phyloP scores from a whole-genome alignment of 2,888 invertebrate genomes.

The Neoaliturus tenellus region DNA sequence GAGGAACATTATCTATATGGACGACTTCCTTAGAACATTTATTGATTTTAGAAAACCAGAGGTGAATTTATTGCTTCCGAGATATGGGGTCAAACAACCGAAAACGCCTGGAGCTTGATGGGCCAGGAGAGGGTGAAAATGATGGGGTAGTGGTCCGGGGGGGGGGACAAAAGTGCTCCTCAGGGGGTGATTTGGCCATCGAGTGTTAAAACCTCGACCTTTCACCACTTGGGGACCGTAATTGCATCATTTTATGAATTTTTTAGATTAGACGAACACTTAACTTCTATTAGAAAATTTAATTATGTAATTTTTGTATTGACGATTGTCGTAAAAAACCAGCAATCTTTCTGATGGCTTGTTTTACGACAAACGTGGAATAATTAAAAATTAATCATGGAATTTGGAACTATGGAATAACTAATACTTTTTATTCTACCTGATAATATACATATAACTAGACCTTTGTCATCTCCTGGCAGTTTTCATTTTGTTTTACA shows the following conservation, averaged over 20 bases:
- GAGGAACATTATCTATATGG: too few species aligned
- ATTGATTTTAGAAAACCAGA: too few species aligned
- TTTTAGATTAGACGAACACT: too few species aligned
- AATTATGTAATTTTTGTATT: too few species aligned
- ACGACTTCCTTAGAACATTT: too few species aligned
- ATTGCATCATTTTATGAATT: too few species aligned
- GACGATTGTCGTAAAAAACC: too few species aligned
- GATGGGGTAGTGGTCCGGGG: background rate
- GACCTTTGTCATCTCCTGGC: background rate
- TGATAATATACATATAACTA: background rate
- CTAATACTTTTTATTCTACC: background rate
- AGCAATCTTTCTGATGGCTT: too few species aligned
- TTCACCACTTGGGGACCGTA: background rate
- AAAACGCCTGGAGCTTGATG: background rate
- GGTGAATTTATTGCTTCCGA: background rate
- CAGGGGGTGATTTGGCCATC: constrained; percentile 8
- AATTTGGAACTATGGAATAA: too few species aligned
- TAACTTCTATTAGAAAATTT: too few species aligned
- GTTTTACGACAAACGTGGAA: too few species aligned
- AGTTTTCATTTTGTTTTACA: constrained; percentile 25
- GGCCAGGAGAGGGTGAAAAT: background rate
- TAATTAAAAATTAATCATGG: too few species aligned
- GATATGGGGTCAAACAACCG: background rate
- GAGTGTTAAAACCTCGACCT: background rate
- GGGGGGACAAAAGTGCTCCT: background rate